Conservation (phyloP, 2,113 vertebrate genomes). For the Cololabis saira region DNA sequence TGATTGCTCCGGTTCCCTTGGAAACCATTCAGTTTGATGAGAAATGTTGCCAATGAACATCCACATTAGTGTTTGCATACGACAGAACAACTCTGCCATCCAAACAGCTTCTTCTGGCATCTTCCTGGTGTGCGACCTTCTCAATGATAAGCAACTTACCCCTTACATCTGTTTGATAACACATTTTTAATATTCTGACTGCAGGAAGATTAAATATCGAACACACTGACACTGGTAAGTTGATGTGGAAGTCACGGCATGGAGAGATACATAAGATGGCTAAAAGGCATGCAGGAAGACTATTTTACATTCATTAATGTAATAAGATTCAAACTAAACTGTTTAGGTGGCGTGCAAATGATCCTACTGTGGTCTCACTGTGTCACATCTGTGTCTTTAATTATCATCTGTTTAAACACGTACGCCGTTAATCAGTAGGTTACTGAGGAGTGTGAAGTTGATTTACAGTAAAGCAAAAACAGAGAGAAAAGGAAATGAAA, state of each 20-base stretch:
- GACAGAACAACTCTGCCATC: not conserved
- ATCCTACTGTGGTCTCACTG: too few species aligned
- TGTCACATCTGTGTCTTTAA: too few species aligned
- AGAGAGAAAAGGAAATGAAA: too few species aligned
- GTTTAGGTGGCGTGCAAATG: too few species aligned
- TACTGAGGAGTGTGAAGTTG: too few species aligned
- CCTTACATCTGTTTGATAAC: slow-evolving; percentile 15
- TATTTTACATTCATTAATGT: too few species aligned
- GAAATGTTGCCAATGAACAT: not conserved
- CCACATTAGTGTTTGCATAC: not conserved
- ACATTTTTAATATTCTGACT: not conserved
- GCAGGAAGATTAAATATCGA: not conserved
- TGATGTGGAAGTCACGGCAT: not conserved
- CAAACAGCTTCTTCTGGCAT: not conserved
- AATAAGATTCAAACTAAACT: too few species aligned
- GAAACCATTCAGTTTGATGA: not conserved
- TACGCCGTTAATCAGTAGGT: too few species aligned
- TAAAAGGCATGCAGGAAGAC: too few species aligned
- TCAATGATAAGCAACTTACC: not conserved
- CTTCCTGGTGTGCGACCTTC: not conserved
- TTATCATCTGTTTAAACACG: too few species aligned
- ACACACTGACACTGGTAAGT: not conserved
- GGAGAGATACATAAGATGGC: not conserved
- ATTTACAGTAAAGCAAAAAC: too few species aligned
- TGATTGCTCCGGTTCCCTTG: not conserved